Evolutionary conservation across 1,140 invertebrate species (phyloP).

Genomic region (Matsumurasca onukii): DNA sequence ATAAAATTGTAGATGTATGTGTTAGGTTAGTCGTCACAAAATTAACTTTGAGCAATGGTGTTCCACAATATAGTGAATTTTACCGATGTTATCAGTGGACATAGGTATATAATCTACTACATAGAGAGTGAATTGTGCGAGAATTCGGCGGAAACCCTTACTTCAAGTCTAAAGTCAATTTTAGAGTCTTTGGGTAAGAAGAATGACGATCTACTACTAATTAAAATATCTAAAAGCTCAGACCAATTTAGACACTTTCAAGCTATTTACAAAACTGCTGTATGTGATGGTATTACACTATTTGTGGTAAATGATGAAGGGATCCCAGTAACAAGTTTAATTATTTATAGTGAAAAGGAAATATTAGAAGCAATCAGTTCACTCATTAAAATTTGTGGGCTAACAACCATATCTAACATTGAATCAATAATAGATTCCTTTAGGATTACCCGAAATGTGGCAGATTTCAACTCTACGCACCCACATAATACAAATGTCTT

Average conservation of each 20-base stretch:
- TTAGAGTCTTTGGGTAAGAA: neutral
- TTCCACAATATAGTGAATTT: no score
- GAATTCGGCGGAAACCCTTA: neutral
- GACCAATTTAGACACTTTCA: neutral
- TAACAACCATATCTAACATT: neutral
- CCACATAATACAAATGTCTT: no score
- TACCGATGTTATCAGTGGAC: neutral
- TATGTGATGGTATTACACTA: neutral
- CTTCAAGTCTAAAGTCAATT: neutral
- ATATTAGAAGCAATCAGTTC: neutral
- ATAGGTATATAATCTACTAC: neutral
- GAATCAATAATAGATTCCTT: no score
- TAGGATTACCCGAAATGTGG: no score
- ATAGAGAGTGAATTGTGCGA: neutral
- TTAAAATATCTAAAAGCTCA: neutral
- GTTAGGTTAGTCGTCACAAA: no score
- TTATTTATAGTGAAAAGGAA: neutral
- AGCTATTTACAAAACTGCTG: neutral
- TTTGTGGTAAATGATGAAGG: slow-evolving; percentile 7
- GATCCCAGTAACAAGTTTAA: neutral
- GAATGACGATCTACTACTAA: slow-evolving; percentile 1
- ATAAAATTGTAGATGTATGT: no score
- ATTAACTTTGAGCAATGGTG: no score
- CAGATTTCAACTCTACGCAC: no score
- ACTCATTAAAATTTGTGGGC: neutral